Percentiles rank a stretch among this genome's conserved stretches.
phyloP scores from a whole-genome alignment of 2,888 invertebrate species.

The Girardia tigrina region DNA sequence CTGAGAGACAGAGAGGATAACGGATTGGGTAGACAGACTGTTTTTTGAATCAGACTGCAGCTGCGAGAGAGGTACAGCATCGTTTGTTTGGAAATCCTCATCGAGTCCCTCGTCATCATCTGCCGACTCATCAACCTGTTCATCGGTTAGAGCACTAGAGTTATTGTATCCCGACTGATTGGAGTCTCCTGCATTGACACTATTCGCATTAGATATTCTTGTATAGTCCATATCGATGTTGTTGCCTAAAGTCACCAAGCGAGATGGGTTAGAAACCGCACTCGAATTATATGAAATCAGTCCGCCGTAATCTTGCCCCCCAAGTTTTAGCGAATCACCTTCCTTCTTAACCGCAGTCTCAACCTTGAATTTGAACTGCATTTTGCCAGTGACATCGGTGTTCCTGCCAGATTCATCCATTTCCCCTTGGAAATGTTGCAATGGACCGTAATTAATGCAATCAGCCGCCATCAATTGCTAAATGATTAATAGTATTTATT shows the following conservation, averaged over 20 bases:
- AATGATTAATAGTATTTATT: background rate
- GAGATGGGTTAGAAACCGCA: background rate
- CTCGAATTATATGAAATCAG: background rate
- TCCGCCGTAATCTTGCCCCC: background rate
- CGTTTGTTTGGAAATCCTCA: background rate
- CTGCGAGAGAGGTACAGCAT: background rate
- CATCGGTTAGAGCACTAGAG: background rate
- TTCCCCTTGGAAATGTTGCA: background rate
- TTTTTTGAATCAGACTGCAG: background rate
- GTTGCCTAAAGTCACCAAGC: background rate
- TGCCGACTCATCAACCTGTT: background rate
- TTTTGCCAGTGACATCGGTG: background rate
- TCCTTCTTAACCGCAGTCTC: background rate
- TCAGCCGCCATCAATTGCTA: background rate
- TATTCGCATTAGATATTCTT: background rate
- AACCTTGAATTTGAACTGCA: background rate
- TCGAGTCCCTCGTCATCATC: background rate
- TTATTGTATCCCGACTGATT: background rate
- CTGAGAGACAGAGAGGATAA: background rate
- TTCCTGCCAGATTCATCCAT: background rate
- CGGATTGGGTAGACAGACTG: background rate
- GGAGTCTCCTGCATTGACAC: background rate
- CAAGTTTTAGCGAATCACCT: background rate
- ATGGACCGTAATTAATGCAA: background rate
- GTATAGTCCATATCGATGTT: background rate